These are phyloP conservation scores for Melangyna quadrimaculata DNA, from an alignment of 2,888 invertebrate genomes.

Conservation along the genomic window DNA sequence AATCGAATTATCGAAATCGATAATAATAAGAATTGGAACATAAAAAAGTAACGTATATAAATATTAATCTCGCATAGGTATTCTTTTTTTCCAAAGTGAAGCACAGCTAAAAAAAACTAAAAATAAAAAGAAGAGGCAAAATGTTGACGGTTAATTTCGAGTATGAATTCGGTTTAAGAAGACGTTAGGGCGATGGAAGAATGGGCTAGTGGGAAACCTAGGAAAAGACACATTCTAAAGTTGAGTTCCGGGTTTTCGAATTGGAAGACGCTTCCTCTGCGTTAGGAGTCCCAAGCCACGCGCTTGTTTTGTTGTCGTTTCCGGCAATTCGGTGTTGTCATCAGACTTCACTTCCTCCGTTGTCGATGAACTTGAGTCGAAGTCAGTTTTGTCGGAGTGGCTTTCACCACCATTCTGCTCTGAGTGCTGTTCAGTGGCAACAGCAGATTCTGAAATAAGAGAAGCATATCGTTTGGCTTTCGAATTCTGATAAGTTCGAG, in stretches of 20 bases:
- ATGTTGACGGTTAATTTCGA: conserved; percentile 2
- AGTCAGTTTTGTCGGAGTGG: conserved; percentile 74
- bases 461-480: background rate
- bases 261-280: conserved; percentile 85
- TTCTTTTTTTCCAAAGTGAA: background rate
- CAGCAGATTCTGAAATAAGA: conserved; percentile 54
- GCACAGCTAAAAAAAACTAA: background rate
- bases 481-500: background rate
- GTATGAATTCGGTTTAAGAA: background rate
- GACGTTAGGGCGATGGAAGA: background rate
- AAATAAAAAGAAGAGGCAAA: conserved; percentile 17
- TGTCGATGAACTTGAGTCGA: conserved; percentile 74
- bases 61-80: background rate
- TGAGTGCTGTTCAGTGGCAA: conserved; percentile 57
- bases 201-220: background rate
- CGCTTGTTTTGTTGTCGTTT: conserved; percentile 83
- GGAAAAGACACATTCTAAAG: conserved; percentile 74
- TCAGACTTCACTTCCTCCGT: conserved; percentile 81
- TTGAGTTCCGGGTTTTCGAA: conserved; percentile 83
- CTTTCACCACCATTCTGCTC: conserved; percentile 73
- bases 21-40: background rate
- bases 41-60: background rate
- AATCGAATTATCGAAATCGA: background rate
- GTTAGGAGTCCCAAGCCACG: conserved; percentile 87
- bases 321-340: conserved; percentile 81